Conservation (phyloP, 2,888 invertebrate genomes). For the Lamellibrachia columna region DNA sequence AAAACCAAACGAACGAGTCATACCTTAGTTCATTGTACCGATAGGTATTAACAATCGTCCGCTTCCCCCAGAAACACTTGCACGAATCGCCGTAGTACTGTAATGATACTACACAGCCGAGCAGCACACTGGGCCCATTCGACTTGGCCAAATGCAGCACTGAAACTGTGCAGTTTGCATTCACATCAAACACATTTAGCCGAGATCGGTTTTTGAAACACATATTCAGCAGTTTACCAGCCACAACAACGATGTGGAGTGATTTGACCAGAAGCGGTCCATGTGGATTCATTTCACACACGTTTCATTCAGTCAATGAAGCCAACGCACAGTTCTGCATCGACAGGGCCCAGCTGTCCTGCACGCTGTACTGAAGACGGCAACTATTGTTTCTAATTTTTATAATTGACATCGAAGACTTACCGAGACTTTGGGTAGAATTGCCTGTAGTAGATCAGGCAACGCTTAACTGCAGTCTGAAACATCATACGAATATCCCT, state of each 20-base stretch:
- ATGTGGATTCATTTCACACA: too few species aligned
- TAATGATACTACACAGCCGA: not conserved
- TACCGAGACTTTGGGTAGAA: not conserved
- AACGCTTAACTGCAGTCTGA: conserved; percentile 10
- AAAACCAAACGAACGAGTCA: not conserved
- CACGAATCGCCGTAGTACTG: too few species aligned
- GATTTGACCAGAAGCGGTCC: too few species aligned
- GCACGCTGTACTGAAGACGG: not conserved
- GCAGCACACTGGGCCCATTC: not conserved
- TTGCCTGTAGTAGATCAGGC: not conserved
- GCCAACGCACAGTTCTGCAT: not conserved
- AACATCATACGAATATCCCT: not conserved
- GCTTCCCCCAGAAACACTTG: too few species aligned
- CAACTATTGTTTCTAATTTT: not conserved
- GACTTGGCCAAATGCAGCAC: not conserved
- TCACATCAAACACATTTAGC: not conserved
- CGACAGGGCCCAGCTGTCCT: not conserved
- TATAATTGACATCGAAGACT: not conserved
- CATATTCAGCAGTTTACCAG: too few species aligned
- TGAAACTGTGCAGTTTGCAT: not conserved
- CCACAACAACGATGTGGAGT: too few species aligned
- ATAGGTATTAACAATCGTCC: too few species aligned
- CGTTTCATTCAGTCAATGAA: not conserved
- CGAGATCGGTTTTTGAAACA: not conserved
- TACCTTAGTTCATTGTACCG: not conserved